Conservation (phyloP, 2,797 vertebrate species). For the Gallinago solitaria region DNA sequence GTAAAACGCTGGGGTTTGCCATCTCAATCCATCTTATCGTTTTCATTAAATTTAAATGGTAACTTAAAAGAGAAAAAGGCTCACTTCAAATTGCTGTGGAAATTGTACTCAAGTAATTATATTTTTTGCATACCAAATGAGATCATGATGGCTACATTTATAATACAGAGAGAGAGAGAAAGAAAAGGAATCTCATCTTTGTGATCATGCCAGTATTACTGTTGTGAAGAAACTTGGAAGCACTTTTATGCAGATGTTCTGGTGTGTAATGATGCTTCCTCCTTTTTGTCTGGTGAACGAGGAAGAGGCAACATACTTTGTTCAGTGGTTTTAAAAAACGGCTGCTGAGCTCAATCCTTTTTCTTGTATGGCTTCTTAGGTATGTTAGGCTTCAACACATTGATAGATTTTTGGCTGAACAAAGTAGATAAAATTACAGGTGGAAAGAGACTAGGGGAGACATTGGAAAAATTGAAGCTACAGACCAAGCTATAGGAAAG, state of each 20-base stretch:
- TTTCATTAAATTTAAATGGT: not conserved
- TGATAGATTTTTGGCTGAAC: not conserved
- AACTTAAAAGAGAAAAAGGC: slow-evolving; percentile 23
- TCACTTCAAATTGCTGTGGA: slow-evolving; percentile 25
- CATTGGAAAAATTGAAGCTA: not conserved
- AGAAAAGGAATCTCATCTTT: not conserved
- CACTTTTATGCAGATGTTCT: not conserved
- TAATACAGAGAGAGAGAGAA: not conserved
- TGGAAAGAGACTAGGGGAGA: not conserved
- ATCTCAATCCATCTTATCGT: not conserved
- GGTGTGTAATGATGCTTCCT: not conserved
- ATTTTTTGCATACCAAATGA: slow-evolving; percentile 31
- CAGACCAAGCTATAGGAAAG: not conserved
- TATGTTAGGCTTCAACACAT: not conserved
- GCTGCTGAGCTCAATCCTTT: not conserved
- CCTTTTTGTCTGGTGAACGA: not conserved
- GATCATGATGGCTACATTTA: not conserved
- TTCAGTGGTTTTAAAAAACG: not conserved
- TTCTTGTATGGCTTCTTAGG: not conserved
- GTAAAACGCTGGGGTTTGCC: not conserved
- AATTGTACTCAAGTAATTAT: not conserved
- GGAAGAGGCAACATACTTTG: not conserved
- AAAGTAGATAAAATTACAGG: not conserved
- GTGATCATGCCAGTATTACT: not conserved
- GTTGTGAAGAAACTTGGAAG: not conserved